Evolutionary conservation across 2,797 vertebrate species (phyloP).

Genomic region (Chaenodraco wilsoni): DNA sequence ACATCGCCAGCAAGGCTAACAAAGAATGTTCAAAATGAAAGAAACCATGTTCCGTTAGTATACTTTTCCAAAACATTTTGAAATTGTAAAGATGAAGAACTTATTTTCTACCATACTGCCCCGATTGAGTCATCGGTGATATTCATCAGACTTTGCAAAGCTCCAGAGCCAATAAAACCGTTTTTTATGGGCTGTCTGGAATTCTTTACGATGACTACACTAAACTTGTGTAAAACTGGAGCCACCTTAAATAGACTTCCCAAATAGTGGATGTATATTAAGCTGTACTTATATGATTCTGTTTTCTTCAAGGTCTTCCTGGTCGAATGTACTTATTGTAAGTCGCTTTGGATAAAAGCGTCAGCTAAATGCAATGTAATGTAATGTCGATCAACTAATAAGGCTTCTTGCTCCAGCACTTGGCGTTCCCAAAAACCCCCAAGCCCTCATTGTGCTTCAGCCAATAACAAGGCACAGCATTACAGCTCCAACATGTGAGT

Average conservation of each 20-base stretch:
- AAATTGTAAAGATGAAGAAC: too few species aligned
- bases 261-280: neutral
- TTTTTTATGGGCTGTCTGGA: neutral
- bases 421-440: neutral
- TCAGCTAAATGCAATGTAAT: too few species aligned
- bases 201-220: neutral
- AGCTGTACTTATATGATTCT: too few species aligned
- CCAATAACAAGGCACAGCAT: slow-evolving; percentile 33
- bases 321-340: too few species aligned
- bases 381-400: neutral
- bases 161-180: neutral
- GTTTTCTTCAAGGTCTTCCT: too few species aligned
- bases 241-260: neutral
- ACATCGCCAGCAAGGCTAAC: too few species aligned
- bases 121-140: neutral
- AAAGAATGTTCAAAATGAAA: too few species aligned
- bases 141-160: neutral
- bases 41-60: too few species aligned
- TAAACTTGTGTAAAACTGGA: too few species aligned
- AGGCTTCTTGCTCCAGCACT: neutral
- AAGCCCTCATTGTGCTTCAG: neutral
- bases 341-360: too few species aligned
- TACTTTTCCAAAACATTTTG: too few species aligned
- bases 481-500: neutral
- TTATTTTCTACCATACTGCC: neutral